Evolutionary conservation across 2,888 invertebrate species (phyloP).

Genomic region (Eupeodes luniger): DNA sequence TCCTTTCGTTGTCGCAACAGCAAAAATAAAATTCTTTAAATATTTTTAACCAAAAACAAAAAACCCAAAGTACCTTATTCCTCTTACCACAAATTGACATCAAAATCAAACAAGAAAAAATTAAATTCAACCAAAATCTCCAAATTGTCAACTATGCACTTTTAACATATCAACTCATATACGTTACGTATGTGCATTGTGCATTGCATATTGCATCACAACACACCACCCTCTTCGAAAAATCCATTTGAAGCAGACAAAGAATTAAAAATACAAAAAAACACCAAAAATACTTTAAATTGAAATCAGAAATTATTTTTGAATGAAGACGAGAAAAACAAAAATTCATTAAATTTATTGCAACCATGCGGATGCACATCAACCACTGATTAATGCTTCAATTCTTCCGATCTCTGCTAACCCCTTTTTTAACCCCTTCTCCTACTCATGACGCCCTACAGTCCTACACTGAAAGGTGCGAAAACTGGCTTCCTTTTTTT

Average conservation of each 20-base stretch:
- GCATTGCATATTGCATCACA: background rate
- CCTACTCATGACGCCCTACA: background rate
- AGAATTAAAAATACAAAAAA: constrained; percentile 18
- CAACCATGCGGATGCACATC: constrained; percentile 73
- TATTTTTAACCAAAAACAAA: background rate
- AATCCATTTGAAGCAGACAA: constrained; percentile 42
- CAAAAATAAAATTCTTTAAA: background rate
- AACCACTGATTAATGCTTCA: constrained; percentile 69
- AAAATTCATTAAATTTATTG: constrained; percentile 69
- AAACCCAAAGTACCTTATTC: background rate
- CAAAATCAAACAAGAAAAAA: constrained; percentile 6
- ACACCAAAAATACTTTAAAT: constrained; percentile 40
- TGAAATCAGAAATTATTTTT: constrained; percentile 69
- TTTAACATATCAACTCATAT: background rate
- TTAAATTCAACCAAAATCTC: constrained; percentile 42
- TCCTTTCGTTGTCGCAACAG: background rate
- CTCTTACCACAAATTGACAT: constrained; percentile 33
- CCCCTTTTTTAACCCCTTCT: background rate
- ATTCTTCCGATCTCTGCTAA: background rate
- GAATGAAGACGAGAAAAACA: constrained; percentile 2
- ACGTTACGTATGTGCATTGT: background rate
- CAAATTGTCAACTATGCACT: constrained; percentile 47
- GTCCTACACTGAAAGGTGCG: constrained; percentile 35
- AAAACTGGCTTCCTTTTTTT: constrained; percentile 17
- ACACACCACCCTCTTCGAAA: background rate